A percentile compares a stretch with the other conserved stretches of the same genome.
These are phyloP conservation scores for Neostethus bicornis DNA, from an alignment of 2,797 vertebrate species.

Conservation along the genomic window DNA sequence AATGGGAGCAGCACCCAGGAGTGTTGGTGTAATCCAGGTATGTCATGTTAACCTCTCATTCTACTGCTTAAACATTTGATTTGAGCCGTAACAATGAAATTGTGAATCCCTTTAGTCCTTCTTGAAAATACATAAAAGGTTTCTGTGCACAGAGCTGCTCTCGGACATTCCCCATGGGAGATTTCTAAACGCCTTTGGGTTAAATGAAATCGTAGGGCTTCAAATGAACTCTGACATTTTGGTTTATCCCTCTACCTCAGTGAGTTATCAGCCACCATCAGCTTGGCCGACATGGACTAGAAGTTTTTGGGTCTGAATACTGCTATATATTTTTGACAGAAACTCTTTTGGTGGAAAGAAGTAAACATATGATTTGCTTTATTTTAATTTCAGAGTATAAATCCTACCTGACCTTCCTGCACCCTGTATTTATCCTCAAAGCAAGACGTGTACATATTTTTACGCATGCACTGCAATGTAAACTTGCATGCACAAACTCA, in stretches of 20 bases:
- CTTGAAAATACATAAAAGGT: not conserved
- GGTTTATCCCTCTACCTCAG: constrained; percentile 44
- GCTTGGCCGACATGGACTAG: constrained; percentile 32
- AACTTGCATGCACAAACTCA: constrained; percentile 36
- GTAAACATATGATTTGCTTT: constrained; percentile 39
- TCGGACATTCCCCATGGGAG: constrained; percentile 16
- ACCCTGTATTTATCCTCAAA: constrained; percentile 43
- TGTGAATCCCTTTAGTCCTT: constrained; percentile 2
- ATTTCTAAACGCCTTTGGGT: constrained; percentile 15
- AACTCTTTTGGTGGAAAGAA: constrained; percentile 57
- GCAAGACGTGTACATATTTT: constrained; percentile 7
- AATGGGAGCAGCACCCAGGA: constrained; percentile 25
- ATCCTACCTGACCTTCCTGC: constrained; percentile 38
- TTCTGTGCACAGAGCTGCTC: not conserved
- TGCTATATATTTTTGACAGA: constrained; percentile 41
- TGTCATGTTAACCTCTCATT: constrained; percentile 22
- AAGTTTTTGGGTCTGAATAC: constrained; percentile 30
- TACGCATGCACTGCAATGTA: constrained; percentile 15
- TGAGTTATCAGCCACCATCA: constrained; percentile 67
- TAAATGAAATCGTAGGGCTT: constrained; percentile 33
- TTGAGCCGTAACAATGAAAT: constrained; percentile 4
- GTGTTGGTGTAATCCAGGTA: constrained; percentile 20
- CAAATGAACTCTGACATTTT: constrained; percentile 52
- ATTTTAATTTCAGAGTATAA: constrained; percentile 50
- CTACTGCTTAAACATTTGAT: constrained; percentile 23